These are phyloP conservation scores for Periphyllus acericola DNA, from an alignment of 2,888 invertebrate species.

Conservation along the genomic window DNA sequence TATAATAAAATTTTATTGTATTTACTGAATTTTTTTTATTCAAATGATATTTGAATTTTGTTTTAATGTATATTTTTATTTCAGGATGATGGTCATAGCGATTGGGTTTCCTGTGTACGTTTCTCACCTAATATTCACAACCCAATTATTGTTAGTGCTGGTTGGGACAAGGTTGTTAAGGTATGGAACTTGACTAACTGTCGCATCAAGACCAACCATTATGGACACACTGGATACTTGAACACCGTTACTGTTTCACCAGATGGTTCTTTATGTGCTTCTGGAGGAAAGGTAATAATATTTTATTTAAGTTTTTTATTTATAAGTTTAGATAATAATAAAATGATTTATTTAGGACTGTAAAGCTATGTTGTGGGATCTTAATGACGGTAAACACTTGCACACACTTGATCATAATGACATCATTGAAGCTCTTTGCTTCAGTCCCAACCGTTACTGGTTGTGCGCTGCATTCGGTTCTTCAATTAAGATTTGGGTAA, in stretches of 20 bases:
- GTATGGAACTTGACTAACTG: slow-evolving; percentile 99
- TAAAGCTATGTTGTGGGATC: slow-evolving; percentile 99
- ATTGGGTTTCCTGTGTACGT: slow-evolving; percentile 99
- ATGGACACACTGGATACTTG: slow-evolving; percentile 95
- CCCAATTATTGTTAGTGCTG: slow-evolving; percentile 98
- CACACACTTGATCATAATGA: slow-evolving; percentile 99
- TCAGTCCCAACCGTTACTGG: slow-evolving; percentile 99
- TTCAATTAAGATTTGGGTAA: slow-evolving; percentile 97
- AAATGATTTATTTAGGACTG: slow-evolving; percentile 78
- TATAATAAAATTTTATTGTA: too few relatives aligned
- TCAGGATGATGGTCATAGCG: slow-evolving; percentile 91
- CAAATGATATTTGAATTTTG: neutral
- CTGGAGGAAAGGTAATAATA: slow-evolving; percentile 85
- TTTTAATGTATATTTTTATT: slow-evolving; percentile 55
- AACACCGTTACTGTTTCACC: slow-evolving; percentile 99
- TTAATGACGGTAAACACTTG: slow-evolving; percentile 98
- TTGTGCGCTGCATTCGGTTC: slow-evolving; percentile 98
- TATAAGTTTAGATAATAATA: neutral
- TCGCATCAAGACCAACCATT: slow-evolving; percentile 97
- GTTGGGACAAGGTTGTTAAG: slow-evolving; percentile 98
- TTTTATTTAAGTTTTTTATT: neutral
- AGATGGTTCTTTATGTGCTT: slow-evolving; percentile 99
- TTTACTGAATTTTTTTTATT: too few relatives aligned
- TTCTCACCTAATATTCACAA: slow-evolving; percentile 98
- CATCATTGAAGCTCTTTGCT: slow-evolving; percentile 97